These are phyloP conservation scores for Carassius gibelio DNA, from an alignment of 2,113 vertebrate species.

Conservation along the genomic window DNA sequence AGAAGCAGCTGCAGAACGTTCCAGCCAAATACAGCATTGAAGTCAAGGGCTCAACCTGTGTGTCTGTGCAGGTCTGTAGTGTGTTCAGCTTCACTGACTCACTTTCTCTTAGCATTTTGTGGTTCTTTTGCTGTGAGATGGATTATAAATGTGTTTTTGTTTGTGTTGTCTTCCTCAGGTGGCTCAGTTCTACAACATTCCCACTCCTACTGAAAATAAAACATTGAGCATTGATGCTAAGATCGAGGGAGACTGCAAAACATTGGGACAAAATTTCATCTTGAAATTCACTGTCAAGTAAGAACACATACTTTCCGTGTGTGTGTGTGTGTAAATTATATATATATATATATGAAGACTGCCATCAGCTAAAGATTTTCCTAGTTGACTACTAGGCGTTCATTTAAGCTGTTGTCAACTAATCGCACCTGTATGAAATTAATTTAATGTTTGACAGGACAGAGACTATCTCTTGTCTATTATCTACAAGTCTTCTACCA, in stretches of 20 bases:
- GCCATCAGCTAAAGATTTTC: too few relatives aligned
- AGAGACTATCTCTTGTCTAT: too few relatives aligned
- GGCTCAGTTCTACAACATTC: slow-evolving; percentile 67
- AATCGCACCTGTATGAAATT: too few relatives aligned
- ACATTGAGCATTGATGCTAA: slow-evolving; percentile 53
- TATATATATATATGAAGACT: too few relatives aligned
- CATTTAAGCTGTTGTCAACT: too few relatives aligned
- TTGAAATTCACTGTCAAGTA: slow-evolving; percentile 31
- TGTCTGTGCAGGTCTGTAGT: slow-evolving; percentile 77
- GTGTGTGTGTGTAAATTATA: too few relatives aligned
- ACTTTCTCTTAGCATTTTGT: neutral
- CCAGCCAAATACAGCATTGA: slow-evolving; percentile 69
- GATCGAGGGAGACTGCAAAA: slow-evolving; percentile 40
- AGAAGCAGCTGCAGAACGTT: slow-evolving; percentile 63
- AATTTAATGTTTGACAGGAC: too few relatives aligned
- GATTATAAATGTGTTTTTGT: neutral
- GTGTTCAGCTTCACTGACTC: neutral
- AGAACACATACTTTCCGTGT: neutral
- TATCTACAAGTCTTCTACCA: too few relatives aligned
- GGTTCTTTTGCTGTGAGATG: neutral
- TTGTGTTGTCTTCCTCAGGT: slow-evolving; percentile 55
- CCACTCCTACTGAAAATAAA: slow-evolving; percentile 49
- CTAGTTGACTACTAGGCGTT: too few relatives aligned
- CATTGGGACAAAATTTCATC: neutral
- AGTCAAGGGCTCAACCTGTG: slow-evolving; percentile 72